phyloP scores from a whole-genome alignment of 2,797 vertebrate genomes.

The Spheniscus humboldti region DNA sequence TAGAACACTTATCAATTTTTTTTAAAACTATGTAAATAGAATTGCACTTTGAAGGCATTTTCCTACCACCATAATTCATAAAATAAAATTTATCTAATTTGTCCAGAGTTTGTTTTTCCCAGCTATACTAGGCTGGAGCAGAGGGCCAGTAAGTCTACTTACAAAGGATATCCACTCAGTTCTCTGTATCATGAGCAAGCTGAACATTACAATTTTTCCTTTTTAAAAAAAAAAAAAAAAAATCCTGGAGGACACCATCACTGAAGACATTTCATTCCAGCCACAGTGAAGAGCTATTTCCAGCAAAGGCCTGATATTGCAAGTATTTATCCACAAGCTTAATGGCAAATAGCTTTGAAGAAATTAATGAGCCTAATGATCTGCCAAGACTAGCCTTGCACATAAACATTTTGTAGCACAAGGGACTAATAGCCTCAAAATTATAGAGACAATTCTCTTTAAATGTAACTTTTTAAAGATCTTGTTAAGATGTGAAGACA shows the following conservation, averaged over 20 bases:
- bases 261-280: neutral
- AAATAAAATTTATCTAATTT: neutral
- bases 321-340: neutral
- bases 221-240: neutral
- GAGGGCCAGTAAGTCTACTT: neutral
- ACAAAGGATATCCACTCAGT: neutral
- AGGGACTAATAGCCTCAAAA: neutral
- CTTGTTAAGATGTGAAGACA: neutral
- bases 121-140: neutral
- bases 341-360: neutral
- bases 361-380: neutral
- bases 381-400: neutral
- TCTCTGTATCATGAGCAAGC: neutral
- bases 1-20: neutral
- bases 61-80: neutral
- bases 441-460: neutral
- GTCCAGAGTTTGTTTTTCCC: neutral
- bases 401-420: conserved; percentile 14
- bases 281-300: neutral
- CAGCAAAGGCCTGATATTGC: neutral
- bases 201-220: accelerated
- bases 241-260: neutral
- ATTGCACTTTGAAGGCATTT: neutral
- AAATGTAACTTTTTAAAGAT: neutral
- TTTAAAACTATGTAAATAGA: neutral